These are phyloP conservation scores for Eonycteris spelaea DNA, from an alignment of 2,113 vertebrate species.

Conservation along the genomic window DNA sequence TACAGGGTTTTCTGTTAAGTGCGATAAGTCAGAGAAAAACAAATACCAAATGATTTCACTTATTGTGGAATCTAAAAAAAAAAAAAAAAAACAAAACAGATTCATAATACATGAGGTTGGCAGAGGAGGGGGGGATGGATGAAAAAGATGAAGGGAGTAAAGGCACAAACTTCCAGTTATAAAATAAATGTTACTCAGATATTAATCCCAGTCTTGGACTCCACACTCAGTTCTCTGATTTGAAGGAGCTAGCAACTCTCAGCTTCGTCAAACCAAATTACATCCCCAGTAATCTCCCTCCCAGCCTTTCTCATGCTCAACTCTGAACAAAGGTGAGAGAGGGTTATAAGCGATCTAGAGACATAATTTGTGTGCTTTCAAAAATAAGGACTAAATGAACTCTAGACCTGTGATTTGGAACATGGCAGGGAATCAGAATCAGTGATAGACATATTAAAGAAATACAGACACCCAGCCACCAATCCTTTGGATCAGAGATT, in stretches of 20 bases:
- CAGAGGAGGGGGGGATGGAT: too few species aligned
- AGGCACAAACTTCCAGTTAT: neutral
- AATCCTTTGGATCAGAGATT: neutral
- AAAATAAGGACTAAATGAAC: neutral
- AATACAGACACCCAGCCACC: neutral
- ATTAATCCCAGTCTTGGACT: neutral
- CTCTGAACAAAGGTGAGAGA: neutral
- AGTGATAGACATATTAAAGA: neutral
- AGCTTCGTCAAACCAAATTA: neutral
- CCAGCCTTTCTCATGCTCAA: neutral
- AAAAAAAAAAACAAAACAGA: too few species aligned
- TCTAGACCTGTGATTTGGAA: neutral
- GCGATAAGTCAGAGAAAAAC: neutral
- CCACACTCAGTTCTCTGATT: neutral
- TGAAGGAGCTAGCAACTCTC: too few species aligned
- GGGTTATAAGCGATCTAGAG: neutral
- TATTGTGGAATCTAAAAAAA: neutral
- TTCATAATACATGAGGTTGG: neutral
- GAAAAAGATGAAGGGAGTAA: too few species aligned
- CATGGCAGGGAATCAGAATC: neutral
- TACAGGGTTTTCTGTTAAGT: too few species aligned
- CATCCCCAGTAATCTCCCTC: neutral
- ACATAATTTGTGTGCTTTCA: neutral
- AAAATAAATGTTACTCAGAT: neutral
- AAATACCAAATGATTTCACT: neutral